Conservation (phyloP, 2,888 invertebrate genomes). For the Antheraea assamensis region DNA sequence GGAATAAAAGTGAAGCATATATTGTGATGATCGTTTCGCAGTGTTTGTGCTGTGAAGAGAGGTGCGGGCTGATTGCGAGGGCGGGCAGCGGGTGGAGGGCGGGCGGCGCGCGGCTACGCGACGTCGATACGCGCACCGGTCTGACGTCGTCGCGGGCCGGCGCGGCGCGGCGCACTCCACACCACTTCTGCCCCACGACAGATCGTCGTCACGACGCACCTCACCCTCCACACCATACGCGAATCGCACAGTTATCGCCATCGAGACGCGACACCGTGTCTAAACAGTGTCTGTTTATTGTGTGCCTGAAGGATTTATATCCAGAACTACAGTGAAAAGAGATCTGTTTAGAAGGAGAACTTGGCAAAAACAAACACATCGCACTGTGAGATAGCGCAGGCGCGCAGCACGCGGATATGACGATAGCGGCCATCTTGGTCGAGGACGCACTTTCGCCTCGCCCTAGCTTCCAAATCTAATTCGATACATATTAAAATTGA, state of each 20-base stretch:
- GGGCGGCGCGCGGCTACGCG: slow-evolving; percentile 46
- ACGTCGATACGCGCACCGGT: slow-evolving; percentile 67
- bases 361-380: slow-evolving; percentile 77
- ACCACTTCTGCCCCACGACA: slow-evolving; percentile 47
- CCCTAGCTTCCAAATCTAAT: slow-evolving; percentile 72
- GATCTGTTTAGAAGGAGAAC: slow-evolving; percentile 17
- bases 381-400: slow-evolving; percentile 71
- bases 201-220: slow-evolving; percentile 52
- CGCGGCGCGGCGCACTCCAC: slow-evolving; percentile 64
- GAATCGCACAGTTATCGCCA: slow-evolving; percentile 40
- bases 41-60: slow-evolving; percentile 64
- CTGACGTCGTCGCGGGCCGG: slow-evolving; percentile 65
- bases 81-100: slow-evolving; percentile 42
- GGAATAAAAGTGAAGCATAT: slow-evolving; percentile 55
- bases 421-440: slow-evolving; percentile 79
- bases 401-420: slow-evolving; percentile 73
- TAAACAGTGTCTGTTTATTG: slow-evolving; percentile 50
- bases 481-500: slow-evolving; percentile 50
- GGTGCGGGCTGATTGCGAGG: slow-evolving; percentile 44
- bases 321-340: slow-evolving; percentile 18
- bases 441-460: slow-evolving; percentile 79
- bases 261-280: slow-evolving; percentile 51
- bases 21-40: slow-evolving; percentile 56
- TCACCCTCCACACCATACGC: slow-evolving; percentile 53
- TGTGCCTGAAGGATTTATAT: slow-evolving; percentile 35